Evolutionary conservation across 2,113 vertebrate genomes (phyloP).

Genomic region (Lepidothrix coronata): DNA sequence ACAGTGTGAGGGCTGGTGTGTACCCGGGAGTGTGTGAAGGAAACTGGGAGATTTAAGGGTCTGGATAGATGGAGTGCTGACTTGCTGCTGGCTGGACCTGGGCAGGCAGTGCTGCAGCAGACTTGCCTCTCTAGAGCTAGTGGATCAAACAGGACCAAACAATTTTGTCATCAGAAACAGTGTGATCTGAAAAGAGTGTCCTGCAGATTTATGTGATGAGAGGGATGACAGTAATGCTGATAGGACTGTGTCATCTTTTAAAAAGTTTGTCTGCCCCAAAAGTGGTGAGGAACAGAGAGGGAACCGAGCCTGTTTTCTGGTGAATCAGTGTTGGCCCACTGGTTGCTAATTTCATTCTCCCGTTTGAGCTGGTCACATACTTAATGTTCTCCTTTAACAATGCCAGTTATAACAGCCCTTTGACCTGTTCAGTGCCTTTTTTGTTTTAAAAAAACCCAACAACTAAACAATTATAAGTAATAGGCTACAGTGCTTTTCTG

Average conservation of each 20-base stretch:
- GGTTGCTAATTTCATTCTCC: neutral
- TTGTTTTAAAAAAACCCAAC: neutral
- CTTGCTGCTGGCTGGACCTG: neutral
- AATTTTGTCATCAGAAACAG: neutral
- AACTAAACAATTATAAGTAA: neutral
- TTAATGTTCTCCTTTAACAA: neutral
- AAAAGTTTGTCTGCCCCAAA: neutral
- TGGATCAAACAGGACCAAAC: neutral
- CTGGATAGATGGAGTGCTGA: neutral
- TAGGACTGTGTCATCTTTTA: neutral
- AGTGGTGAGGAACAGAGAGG: neutral
- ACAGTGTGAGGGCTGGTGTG: neutral
- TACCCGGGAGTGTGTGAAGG: fast-evolving
- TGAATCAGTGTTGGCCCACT: neutral
- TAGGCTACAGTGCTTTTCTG: neutral
- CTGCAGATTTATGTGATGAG: neutral
- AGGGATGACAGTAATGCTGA: neutral
- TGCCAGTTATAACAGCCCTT: neutral
- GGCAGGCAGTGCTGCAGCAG: neutral
- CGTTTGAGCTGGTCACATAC: neutral
- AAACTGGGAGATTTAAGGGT: neutral
- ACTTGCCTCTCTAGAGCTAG: neutral
- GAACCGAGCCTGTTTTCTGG: neutral
- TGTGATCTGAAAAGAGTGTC: neutral
- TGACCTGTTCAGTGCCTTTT: neutral